Base-by-base conservation (phyloP, 53 echinoderm and acorn worm species). In the Pentamera pediparva region DNA sequence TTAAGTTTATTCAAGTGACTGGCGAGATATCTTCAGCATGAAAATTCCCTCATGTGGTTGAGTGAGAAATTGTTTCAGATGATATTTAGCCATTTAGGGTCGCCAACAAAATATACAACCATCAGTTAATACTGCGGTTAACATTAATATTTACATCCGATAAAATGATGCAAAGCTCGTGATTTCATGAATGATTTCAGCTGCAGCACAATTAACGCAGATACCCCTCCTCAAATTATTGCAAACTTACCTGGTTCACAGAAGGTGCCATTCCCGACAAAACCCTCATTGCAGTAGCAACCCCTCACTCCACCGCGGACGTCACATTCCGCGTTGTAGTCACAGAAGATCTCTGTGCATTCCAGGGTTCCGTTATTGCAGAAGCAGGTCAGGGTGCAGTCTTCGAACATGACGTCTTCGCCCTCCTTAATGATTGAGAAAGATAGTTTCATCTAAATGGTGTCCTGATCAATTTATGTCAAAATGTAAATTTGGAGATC, bases 221-320 rank as follows among this genome's bases (percentile, higher is more conserved):
- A n/a, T n/a, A n/a, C n/a, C n/a, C n/a, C n/a, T n/a, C n/a, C n/a
- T n/a, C n/a, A n/a, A n/a, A n/a, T n/a, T n/a, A n/a, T n/a, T n/a
- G n/a, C n/a, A n/a, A n/a, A n/a, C n/a, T n/a, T 72, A 59, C 73
- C 57, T 67, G 75, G 48, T 75, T 65, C 35, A 61, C 88, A 88
- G 7, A 35, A 63, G 9, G 50, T 41, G 56, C 83, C 88, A 60
- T 79, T 54, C 35, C 75, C 74, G 30, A 76, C 75, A 49, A 34
- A 88, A 21, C 83, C 88, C 0, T 83, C 88, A 32, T 75, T 65
- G 37, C 88, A 88, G 38, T 51, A 38, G 47, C 88, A 88, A 35
- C 59, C 75, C 36, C 74, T 33, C 5, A 40, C 37, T 38, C 79
- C 88, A 36, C 62, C 70, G 13, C 70, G 59, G 5, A 80, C 32